These are phyloP conservation scores for Turritopsis rubra DNA, from an alignment of 30 jellyfish, hydroid and myxozoan genomes.

Conservation along the genomic window DNA sequence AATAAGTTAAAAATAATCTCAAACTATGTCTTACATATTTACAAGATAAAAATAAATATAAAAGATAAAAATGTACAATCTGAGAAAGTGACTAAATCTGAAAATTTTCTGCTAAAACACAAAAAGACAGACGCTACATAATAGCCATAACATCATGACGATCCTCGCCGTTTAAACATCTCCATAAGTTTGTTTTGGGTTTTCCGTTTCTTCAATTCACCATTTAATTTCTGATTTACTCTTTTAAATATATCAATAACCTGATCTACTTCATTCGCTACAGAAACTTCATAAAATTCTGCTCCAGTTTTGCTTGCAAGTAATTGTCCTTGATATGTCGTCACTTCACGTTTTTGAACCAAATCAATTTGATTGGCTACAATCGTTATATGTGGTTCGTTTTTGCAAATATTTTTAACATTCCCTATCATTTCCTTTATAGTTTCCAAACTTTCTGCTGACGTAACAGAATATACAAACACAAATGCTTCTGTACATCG, in stretches of 20 bases:
- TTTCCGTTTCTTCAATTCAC: neutral
- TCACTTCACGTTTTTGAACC: slow-evolving; percentile 60
- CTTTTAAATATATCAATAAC: slow-evolving; percentile 48
- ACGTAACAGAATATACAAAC: slow-evolving; percentile 66
- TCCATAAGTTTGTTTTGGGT: slow-evolving; percentile 7
- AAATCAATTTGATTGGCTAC: slow-evolving; percentile 76
- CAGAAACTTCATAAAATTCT: slow-evolving; percentile 51
- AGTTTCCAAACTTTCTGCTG: slow-evolving; percentile 49
- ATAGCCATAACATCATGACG: slow-evolving; percentile 6
- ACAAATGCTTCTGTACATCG: slow-evolving; percentile 31
- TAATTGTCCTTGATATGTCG: slow-evolving; percentile 41
- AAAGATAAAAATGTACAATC: neutral
- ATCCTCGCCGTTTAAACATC: slow-evolving; percentile 22
- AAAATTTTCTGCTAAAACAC: neutral
- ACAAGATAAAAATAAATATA: neutral
- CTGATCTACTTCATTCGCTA: slow-evolving; percentile 57
- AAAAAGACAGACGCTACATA: neutral
- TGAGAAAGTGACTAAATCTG: neutral
- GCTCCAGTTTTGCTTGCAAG: slow-evolving; percentile 47
- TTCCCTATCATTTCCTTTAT: slow-evolving; percentile 33
- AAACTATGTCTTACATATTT: neutral
- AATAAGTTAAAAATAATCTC: neutral
- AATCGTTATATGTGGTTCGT: slow-evolving; percentile 51
- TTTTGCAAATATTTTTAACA: slow-evolving; percentile 34
- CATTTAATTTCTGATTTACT: slow-evolving; percentile 38